Conservation (phyloP, 2,113 vertebrate species). For the Balaenoptera acutorostrata region DNA sequence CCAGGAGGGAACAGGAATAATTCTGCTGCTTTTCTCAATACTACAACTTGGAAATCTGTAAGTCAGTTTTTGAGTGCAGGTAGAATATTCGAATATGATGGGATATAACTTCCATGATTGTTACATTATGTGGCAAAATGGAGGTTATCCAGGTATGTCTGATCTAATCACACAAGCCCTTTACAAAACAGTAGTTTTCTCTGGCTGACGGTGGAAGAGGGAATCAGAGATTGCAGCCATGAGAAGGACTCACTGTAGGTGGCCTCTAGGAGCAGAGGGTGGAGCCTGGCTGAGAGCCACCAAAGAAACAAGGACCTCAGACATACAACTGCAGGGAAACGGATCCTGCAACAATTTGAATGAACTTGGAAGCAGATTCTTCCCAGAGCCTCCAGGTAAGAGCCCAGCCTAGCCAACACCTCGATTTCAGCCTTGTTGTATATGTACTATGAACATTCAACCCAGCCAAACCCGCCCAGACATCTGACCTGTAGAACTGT, state of each 20-base stretch:
- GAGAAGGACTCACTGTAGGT: not conserved
- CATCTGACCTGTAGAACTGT: not conserved
- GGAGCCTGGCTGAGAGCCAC: not conserved
- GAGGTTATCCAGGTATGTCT: not conserved
- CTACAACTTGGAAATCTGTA: not conserved
- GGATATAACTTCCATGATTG: not conserved
- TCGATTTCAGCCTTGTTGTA: not conserved
- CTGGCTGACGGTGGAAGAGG: not conserved
- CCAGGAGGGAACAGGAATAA: not conserved
- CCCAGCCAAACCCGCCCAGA: not conserved
- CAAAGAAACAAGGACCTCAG: not conserved
- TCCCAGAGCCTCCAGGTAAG: not conserved
- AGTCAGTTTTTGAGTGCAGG: not conserved
- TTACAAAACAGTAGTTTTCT: not conserved
- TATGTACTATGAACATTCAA: not conserved
- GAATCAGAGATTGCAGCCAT: not conserved
- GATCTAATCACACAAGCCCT: not conserved
- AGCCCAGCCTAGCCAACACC: not conserved
- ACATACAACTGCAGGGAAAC: not conserved
- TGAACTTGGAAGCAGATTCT: not conserved
- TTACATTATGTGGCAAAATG: not conserved
- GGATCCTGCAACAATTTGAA: not conserved
- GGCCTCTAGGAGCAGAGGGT: not conserved
- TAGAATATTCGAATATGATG: not conserved
- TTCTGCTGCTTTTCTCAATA: not conserved